Percentiles rank a stretch among this genome's conserved stretches.
Conservation (phyloP, 1,140 invertebrate genomes). For the Pogonomyrmex californicus region DNA sequence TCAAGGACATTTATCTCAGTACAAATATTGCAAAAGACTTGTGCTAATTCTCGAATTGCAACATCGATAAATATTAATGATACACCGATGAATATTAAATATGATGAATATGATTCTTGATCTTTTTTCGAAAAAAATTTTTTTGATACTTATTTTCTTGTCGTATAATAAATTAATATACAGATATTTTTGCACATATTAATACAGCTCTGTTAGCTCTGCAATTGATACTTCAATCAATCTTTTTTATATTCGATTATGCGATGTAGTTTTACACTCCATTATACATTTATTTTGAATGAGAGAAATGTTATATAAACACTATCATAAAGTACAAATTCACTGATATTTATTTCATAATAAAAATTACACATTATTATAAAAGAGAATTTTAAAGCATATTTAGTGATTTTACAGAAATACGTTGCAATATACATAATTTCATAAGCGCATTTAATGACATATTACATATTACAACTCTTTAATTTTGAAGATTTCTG, state of each 20-base stretch:
- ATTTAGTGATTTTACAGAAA: slow-evolving; percentile 19
- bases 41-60: not conserved
- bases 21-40: not conserved
- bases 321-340: slow-evolving; percentile 42
- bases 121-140: not conserved
- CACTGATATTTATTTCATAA: slow-evolving; percentile 57
- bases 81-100: not conserved
- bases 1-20: not conserved
- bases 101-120: not conserved
- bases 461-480: slow-evolving; percentile 29
- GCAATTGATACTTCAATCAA: not conserved
- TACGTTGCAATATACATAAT: slow-evolving; percentile 44
- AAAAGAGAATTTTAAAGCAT: slow-evolving; percentile 64
- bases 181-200: not conserved
- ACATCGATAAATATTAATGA: not conserved
- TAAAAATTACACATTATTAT: slow-evolving; percentile 53
- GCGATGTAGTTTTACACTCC: not conserved
- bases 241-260: not conserved
- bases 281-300: not conserved
- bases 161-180: slow-evolving; percentile 2
- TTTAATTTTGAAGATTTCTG: slow-evolving; percentile 49
- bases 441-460: not conserved
- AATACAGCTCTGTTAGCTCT: too few species aligned
- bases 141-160: slow-evolving; percentile 12
- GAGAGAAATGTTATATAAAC: slow-evolving; percentile 6